phyloP scores from a whole-genome alignment of 23 tunicate genomes.

The Oikopleura vanhoeffeni region DNA sequence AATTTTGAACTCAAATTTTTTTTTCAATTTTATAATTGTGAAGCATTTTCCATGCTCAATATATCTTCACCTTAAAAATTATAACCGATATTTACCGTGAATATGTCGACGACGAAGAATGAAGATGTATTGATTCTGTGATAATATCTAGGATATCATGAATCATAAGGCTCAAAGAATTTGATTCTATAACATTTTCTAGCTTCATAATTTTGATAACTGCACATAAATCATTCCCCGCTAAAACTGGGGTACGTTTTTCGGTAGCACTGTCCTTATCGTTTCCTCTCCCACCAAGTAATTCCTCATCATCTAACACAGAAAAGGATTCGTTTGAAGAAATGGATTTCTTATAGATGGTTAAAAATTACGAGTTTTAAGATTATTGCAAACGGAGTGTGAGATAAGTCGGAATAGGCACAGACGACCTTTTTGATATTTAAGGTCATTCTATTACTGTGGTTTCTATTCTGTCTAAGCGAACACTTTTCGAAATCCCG shows the following conservation, averaged over 20 bases:
- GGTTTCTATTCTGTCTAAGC: too few relatives aligned
- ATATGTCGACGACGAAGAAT: not conserved
- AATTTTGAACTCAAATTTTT: too few relatives aligned
- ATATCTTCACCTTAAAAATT: too few relatives aligned
- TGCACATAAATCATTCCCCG: not conserved
- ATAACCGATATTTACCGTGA: not conserved
- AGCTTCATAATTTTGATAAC: not conserved
- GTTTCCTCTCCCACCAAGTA: not conserved
- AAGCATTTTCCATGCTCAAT: too few relatives aligned
- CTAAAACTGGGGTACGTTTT: not conserved
- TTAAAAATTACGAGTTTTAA: too few relatives aligned
- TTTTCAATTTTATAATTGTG: too few relatives aligned
- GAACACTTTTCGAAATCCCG: too few relatives aligned
- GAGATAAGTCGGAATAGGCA: too few relatives aligned
- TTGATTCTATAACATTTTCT: not conserved
- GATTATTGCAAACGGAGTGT: too few relatives aligned
- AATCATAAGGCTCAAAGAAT: not conserved
- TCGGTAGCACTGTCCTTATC: not conserved
- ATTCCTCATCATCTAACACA: not conserved
- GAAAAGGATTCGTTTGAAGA: not conserved
- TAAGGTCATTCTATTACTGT: too few relatives aligned
- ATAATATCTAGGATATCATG: not conserved
- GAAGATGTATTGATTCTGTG: not conserved
- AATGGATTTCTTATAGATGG: too few relatives aligned
- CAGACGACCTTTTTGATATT: too few relatives aligned